Conservation (phyloP, 2,113 vertebrate genomes). For the Notarius quadriscutis region DNA sequence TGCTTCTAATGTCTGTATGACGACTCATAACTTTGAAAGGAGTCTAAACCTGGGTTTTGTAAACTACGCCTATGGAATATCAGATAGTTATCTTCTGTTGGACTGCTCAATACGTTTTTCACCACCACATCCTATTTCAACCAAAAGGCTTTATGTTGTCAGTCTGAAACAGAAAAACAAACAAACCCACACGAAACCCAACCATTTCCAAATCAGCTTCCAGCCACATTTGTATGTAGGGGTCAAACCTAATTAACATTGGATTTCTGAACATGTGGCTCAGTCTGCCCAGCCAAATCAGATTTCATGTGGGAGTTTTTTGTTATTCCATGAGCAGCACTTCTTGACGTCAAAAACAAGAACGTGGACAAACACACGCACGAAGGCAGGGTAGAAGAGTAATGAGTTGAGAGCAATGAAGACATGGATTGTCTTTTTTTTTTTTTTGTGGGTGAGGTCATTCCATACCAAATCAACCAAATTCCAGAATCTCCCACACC, state of each 20-base stretch:
- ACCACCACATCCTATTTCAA: background rate
- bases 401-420: background rate
- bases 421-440: background rate
- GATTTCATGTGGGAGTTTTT: slow-evolving; percentile 9
- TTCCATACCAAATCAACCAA: no score
- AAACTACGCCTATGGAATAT: background rate
- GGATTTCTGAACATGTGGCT: slow-evolving; percentile 16
- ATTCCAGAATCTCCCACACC: no score
- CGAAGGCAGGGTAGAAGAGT: background rate
- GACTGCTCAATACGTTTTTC: background rate
- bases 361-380: background rate
- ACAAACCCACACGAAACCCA: background rate
- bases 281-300: background rate
- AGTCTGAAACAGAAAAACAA: background rate
- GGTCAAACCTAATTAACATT: slow-evolving; percentile 16
- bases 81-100: background rate
- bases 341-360: background rate
- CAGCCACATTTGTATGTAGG: background rate
- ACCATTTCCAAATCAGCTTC: background rate
- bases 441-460: background rate
- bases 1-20: background rate
- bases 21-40: background rate
- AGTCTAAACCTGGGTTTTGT: background rate
- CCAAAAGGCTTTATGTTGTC: background rate
- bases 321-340: background rate